phyloP scores from a whole-genome alignment of 2,797 vertebrate genomes.

The Halcyon chelicuti region DNA sequence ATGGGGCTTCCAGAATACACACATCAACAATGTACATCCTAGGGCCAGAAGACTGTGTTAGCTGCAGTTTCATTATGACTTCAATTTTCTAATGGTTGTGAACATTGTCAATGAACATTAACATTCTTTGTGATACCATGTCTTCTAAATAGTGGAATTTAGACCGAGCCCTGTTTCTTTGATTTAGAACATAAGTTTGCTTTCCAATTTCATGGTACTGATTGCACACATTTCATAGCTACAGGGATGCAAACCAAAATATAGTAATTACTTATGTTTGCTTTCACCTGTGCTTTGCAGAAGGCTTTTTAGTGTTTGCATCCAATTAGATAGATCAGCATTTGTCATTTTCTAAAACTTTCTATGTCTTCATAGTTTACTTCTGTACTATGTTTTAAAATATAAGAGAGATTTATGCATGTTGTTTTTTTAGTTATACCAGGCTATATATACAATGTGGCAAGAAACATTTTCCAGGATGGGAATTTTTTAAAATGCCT shows the following conservation, averaged over 20 bases:
- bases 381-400: not conserved
- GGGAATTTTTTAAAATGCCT: not conserved
- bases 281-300: conserved; percentile 29
- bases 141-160: conserved; percentile 43
- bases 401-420: not conserved
- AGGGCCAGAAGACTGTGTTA: conserved; percentile 50
- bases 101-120: conserved; percentile 56
- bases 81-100: conserved; percentile 59
- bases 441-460: not conserved
- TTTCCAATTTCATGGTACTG: conserved; percentile 41
- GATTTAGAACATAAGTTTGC: conserved; percentile 44
- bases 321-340: not conserved
- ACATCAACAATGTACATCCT: conserved; percentile 46
- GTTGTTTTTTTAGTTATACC: not conserved
- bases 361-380: not conserved
- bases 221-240: conserved; percentile 18
- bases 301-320: not conserved
- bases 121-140: not conserved
- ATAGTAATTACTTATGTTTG: not conserved
- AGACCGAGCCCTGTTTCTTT: conserved; percentile 30
- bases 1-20: conserved; percentile 52
- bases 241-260: not conserved
- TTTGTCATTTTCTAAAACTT: not conserved
- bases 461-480: not conserved
- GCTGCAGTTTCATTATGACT: conserved; percentile 60